Evolutionary conservation across 2,797 vertebrate genomes (phyloP), one percentile per base, ranked within the genome.

Genomic region (Mallotus villosus): DNA sequence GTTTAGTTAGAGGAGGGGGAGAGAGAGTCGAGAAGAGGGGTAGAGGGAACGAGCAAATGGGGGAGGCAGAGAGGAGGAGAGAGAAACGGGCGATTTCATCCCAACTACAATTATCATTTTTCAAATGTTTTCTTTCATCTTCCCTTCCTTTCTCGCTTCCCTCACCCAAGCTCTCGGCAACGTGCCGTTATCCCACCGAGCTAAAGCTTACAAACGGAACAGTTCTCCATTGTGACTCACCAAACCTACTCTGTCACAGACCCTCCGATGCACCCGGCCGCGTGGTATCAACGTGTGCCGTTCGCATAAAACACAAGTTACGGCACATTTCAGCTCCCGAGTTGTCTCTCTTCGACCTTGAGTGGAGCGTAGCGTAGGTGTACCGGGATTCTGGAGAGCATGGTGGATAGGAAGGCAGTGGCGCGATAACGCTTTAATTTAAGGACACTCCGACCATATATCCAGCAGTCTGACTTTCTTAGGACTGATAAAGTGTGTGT

Each of bases 401-500:
- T 2, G n/a, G 4, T 68, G 22, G 55, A 22, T 19, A 57, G 55
- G 17, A 41, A 41, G 37, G 11, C 55, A 67, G 63, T 24, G 74
- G 24, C 58, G 29, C 37, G 53, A 63, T 59, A 60, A 59, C 55
- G 8, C 11, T 24, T n/a, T 41, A 46, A 59, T 69, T 59, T 69
- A 69, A 12, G 29, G 21, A 60, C 57, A 61, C 21, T 19, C 53
- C 22, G 16, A 58, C 68, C 22, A 37, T 59, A 60, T 24, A 41
- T 68, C 63, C 67, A 19, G 62, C 19, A 34, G 27, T 21, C 21
- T 46, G 12, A 24, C 32, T 59, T 34, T n/a, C 46, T 70, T 17
- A 60, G 53, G 12, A 57, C 46, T 55, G 65, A 73, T 53, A 34
- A 61, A 29, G 63, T 17, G 57, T 75, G 76, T 77, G 79, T 82